Conservation (phyloP, 2,113 vertebrate genomes). For the Acanthisitta chloris region DNA sequence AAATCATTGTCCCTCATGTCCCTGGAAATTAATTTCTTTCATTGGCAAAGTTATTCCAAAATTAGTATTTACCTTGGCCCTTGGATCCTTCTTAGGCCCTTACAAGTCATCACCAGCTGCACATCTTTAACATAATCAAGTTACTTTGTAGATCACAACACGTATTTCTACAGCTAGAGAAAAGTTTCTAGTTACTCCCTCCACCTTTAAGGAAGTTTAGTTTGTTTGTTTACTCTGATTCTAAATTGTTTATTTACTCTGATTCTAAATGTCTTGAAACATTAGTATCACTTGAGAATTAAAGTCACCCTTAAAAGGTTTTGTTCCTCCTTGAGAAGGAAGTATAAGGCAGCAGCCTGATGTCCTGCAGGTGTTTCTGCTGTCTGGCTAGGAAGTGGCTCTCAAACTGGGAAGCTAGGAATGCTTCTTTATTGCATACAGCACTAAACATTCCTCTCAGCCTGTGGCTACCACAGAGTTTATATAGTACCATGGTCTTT, state of each 20-base stretch:
- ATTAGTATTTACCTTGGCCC: not conserved
- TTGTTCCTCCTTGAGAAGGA: not conserved
- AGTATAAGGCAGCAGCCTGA: not conserved
- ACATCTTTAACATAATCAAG: not conserved
- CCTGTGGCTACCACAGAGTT: rapidly evolving
- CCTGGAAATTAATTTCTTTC: not conserved
- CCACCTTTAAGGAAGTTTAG: not conserved
- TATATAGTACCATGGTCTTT: not conserved
- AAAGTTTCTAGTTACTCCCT: not conserved
- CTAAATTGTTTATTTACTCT: not conserved
- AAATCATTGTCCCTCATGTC: not conserved
- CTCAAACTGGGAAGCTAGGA: not conserved
- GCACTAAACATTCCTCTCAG: not conserved
- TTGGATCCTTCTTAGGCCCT: not conserved
- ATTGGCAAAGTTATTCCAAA: not conserved
- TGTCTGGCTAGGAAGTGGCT: not conserved
- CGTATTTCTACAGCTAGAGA: not conserved
- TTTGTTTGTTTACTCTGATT: not conserved
- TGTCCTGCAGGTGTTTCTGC: not conserved
- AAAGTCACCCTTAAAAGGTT: not conserved
- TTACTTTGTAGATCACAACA: not conserved
- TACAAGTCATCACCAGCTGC: not conserved
- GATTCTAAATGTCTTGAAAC: not conserved
- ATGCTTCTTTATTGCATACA: not conserved
- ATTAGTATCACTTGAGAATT: not conserved